Percentiles rank a stretch among this genome's conserved stretches.
These are phyloP conservation scores for Seira ritae DNA, from an alignment of 2,888 invertebrate genomes.

Conservation along the genomic window DNA sequence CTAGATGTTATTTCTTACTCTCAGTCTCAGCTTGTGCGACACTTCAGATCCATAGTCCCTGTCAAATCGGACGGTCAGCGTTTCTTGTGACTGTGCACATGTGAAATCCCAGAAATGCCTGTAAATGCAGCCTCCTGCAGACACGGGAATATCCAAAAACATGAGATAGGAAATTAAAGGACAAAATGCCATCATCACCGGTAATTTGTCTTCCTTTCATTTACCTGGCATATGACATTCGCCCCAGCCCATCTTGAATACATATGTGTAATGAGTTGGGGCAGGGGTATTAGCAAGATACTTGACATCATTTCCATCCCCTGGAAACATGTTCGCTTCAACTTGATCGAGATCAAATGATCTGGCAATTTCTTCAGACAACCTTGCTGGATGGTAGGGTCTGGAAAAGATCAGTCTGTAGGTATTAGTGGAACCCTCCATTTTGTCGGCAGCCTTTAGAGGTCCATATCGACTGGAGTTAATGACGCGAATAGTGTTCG, in stretches of 20 bases:
- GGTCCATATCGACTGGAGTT: constrained; percentile 68
- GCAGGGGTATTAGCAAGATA: constrained; percentile 58
- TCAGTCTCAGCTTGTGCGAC: constrained; percentile 45
- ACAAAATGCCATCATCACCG: neutral
- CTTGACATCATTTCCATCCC: constrained; percentile 65
- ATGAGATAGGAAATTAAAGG: neutral
- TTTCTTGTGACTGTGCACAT: constrained; percentile 64
- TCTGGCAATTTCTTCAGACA: constrained; percentile 55
- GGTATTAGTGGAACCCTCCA: constrained; percentile 34
- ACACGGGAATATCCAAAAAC: neutral
- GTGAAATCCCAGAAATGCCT: constrained; percentile 66
- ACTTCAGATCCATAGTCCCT: constrained; percentile 66
- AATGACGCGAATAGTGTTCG: constrained; percentile 57
- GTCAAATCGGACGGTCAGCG: constrained; percentile 63
- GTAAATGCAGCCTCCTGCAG: constrained; percentile 57
- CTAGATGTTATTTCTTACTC: constrained; percentile 33
- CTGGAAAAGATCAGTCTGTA: constrained; percentile 62
- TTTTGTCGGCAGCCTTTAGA: constrained; percentile 55
- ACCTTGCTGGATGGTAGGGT: constrained; percentile 64
- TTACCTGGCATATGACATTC: constrained; percentile 63
- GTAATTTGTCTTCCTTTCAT: neutral
- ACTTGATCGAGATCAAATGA: constrained; percentile 59
- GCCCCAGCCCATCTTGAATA: constrained; percentile 65
- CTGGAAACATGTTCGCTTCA: constrained; percentile 61
- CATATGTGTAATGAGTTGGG: constrained; percentile 62